phyloP scores from a whole-genome alignment of 1,140 invertebrate genomes.

The Macrosteles quadrilineatus region DNA sequence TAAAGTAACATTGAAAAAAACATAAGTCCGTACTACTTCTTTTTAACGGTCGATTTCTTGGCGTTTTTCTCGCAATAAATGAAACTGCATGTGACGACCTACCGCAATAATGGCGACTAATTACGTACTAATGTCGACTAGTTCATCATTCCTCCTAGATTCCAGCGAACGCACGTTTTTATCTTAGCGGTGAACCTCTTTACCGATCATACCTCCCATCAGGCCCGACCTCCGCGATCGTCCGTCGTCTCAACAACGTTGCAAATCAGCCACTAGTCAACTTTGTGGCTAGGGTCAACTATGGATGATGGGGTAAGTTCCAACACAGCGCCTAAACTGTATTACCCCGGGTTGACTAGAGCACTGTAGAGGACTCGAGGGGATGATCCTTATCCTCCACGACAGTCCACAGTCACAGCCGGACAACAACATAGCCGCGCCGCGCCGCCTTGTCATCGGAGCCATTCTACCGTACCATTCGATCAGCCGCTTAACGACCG shows the following conservation, averaged over 20 bases:
- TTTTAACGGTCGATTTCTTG: slow-evolving; percentile 30
- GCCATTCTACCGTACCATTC: slow-evolving; percentile 25
- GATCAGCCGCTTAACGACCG: slow-evolving; percentile 23
- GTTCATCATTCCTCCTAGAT: slow-evolving; percentile 26
- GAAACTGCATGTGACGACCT: slow-evolving; percentile 28
- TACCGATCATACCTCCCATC: not conserved
- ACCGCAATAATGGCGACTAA: slow-evolving; percentile 28
- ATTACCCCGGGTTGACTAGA: too few relatives aligned
- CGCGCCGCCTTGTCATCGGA: slow-evolving; percentile 26
- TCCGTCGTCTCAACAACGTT: too few relatives aligned
- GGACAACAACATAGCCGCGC: not conserved
- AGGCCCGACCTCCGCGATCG: too few relatives aligned
- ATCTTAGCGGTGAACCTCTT: slow-evolving; percentile 20
- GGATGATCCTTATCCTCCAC: too few relatives aligned
- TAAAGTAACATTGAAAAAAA: slow-evolving; percentile 31
- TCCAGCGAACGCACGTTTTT: slow-evolving; percentile 15
- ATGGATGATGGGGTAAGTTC: too few relatives aligned
- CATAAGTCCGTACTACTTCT: slow-evolving; percentile 27
- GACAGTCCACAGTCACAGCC: too few relatives aligned
- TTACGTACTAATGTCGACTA: slow-evolving; percentile 24
- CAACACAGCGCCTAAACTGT: too few relatives aligned
- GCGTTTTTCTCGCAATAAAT: slow-evolving; percentile 27
- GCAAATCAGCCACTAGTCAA: too few relatives aligned
- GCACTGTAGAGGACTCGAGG: too few relatives aligned
- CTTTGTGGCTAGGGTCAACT: too few relatives aligned